These are phyloP conservation scores for Drosophila punjabiensis DNA, from an alignment of 1,140 invertebrate species.

Conservation along the genomic window DNA sequence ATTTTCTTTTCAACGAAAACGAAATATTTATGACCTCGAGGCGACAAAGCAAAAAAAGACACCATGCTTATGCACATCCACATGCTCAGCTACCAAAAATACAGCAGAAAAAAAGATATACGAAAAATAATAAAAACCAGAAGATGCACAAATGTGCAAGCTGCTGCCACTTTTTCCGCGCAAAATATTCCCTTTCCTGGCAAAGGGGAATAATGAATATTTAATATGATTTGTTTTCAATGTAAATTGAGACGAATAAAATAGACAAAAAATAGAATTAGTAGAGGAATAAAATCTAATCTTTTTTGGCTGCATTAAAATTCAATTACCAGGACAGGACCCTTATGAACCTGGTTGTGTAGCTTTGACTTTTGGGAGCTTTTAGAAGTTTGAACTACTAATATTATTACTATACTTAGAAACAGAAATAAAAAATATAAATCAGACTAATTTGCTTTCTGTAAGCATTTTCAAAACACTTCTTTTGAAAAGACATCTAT, in stretches of 20 bases:
- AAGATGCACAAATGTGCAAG: constrained; percentile 43
- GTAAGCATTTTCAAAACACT: no score
- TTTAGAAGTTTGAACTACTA: no score
- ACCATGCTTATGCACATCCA: constrained; percentile 11
- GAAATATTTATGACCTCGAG: constrained; percentile 76
- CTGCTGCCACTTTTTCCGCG: constrained; percentile 13
- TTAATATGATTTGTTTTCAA: constrained; percentile 9
- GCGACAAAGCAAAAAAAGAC: constrained; percentile 62
- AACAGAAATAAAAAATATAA: neutral
- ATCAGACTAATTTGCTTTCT: neutral
- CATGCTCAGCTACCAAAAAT: constrained; percentile 23
- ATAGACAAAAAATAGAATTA: no score
- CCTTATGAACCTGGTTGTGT: no score
- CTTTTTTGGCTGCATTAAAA: neutral
- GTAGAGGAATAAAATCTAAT: neutral
- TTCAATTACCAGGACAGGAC: neutral
- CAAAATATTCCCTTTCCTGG: constrained; percentile 14
- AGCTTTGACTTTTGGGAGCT: neutral
- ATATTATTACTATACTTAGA: no score
- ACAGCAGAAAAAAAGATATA: constrained; percentile 5
- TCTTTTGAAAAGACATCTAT: neutral
- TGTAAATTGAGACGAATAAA: constrained; percentile 1
- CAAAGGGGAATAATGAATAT: neutral
- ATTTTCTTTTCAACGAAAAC: constrained; percentile 59
- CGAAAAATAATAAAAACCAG: constrained; percentile 30